These are phyloP conservation scores for Epizoanthus fatuus DNA, from an alignment of 92 coral and sea anemone genomes.

Conservation along the genomic window DNA sequence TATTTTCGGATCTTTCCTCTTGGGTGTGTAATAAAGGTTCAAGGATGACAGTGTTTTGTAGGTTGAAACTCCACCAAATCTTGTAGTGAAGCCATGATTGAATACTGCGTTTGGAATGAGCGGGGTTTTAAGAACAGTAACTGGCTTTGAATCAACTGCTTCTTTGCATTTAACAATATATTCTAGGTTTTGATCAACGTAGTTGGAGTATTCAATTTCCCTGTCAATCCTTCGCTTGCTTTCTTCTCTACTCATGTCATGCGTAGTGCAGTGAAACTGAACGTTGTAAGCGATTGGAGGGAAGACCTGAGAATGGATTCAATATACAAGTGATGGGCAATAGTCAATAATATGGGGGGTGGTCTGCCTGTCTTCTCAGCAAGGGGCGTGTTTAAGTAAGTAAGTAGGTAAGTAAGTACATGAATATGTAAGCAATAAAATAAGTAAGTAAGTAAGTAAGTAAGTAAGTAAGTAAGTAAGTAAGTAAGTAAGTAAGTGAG, in stretches of 20 bases:
- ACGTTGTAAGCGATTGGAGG: slow-evolving; percentile 73
- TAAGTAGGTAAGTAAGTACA: too few species aligned
- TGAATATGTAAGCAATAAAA: too few species aligned
- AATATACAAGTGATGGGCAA: background rate
- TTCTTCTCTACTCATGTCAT: slow-evolving; percentile 67
- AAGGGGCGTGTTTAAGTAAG: too few species aligned
- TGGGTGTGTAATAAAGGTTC: slow-evolving; percentile 81
- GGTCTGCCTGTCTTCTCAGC: too few species aligned
- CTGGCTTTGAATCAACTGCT: slow-evolving; percentile 71
- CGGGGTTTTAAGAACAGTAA: slow-evolving; percentile 69
- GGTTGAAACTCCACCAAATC: slow-evolving; percentile 92
- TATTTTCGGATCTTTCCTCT: slow-evolving; percentile 76
- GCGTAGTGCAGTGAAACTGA: slow-evolving; percentile 67
- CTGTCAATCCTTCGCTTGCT: slow-evolving; percentile 58
- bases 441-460: too few species aligned
- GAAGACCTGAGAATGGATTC: slow-evolving; percentile 63
- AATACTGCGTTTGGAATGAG: slow-evolving; percentile 58
- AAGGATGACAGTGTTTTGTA: slow-evolving; percentile 78
- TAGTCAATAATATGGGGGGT: background rate
- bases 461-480: too few species aligned
- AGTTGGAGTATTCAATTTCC: slow-evolving; percentile 61
- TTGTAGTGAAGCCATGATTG: slow-evolving; percentile 87
- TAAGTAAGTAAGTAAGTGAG: too few species aligned
- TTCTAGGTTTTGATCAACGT: slow-evolving; percentile 71
- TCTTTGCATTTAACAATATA: slow-evolving; percentile 51